Evolutionary conservation across 1,140 invertebrate species (phyloP).

Genomic region (Wiebesia pumilae): DNA sequence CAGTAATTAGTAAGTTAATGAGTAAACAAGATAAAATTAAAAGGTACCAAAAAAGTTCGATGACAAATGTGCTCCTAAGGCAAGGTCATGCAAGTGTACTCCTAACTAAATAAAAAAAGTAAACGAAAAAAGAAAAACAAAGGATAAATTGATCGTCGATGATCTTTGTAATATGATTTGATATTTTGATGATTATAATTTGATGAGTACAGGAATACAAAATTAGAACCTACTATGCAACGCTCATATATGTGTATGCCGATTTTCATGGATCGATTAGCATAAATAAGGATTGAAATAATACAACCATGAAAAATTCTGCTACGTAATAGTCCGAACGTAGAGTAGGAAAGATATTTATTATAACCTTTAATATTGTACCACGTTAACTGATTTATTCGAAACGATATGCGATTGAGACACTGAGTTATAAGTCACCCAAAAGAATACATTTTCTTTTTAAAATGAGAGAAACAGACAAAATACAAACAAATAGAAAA

Average conservation of each 20-base stretch:
- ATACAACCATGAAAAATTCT: not conserved
- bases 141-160: not conserved
- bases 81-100: not conserved
- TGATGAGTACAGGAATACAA: not conserved
- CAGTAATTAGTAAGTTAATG: no score
- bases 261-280: not conserved
- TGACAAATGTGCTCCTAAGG: not conserved
- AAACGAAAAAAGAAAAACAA: not conserved
- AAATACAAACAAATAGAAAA: constrained; percentile 1
- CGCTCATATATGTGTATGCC: not conserved
- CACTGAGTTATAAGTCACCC: not conserved
- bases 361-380: not conserved
- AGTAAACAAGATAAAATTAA: not conserved
- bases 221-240: not conserved
- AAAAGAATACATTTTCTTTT: constrained; percentile 1
- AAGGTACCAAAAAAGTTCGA: constrained; percentile 43
- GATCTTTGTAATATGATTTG: not conserved
- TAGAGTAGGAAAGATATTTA: not conserved
- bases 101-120: not conserved
- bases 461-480: not conserved
- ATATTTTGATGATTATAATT: no score
- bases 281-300: not conserved
- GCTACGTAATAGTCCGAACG: not conserved
- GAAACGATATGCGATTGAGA: not conserved
- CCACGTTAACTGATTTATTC: constrained; percentile 3